Conservation (phyloP, 2,797 vertebrate species). For the Molossus molossus region DNA sequence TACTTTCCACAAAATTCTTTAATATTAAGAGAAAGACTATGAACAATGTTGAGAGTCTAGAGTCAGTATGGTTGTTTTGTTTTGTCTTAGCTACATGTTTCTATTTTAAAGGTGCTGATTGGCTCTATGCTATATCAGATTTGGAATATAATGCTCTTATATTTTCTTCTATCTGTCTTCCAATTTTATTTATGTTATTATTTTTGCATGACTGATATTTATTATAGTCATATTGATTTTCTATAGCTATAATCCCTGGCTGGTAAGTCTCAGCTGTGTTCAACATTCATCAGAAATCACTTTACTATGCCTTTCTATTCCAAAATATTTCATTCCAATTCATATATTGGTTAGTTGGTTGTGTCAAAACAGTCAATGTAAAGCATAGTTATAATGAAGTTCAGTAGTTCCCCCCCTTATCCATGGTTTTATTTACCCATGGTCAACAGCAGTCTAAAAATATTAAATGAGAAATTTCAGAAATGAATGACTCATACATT, state of each 20-base stretch:
- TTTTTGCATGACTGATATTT: constrained; percentile 39
- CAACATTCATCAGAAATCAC: background rate
- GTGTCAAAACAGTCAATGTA: background rate
- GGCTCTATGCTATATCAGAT: background rate
- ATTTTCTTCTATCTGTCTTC: background rate
- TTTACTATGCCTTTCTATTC: background rate
- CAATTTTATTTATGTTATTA: background rate
- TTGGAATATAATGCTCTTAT: background rate
- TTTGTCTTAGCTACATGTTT: background rate
- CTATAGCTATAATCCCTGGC: background rate
- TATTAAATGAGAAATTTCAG: background rate
- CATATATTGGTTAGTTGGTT: constrained; percentile 13
- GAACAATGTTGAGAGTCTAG: background rate
- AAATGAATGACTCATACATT: background rate
- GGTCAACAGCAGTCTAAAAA: background rate
- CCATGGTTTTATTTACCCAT: background rate
- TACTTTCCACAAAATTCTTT: background rate
- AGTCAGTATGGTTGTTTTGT: background rate
- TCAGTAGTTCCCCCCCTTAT: background rate
- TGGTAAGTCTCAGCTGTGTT: background rate
- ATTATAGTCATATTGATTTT: constrained; percentile 32
- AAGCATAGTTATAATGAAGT: constrained; percentile 13
- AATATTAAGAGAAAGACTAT: background rate
- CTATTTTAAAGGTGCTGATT: background rate
- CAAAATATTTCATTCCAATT: constrained; percentile 16